Evolutionary conservation across 2,888 invertebrate genomes (phyloP).

Genomic region (Trichacis sp.): DNA sequence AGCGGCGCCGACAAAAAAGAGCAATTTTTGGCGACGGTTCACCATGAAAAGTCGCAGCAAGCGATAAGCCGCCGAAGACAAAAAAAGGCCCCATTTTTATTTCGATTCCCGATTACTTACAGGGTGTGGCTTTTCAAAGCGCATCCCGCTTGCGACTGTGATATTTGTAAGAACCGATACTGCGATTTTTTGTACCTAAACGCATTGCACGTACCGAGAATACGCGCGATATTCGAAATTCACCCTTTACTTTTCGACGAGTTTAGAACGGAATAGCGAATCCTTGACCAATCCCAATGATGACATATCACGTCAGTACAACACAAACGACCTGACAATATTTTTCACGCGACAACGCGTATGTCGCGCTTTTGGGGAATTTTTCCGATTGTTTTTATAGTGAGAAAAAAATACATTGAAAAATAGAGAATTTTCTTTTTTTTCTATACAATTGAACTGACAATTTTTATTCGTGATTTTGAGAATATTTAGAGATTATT

Average conservation of each 20-base stretch:
- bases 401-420: no score
- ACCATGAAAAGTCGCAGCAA: slow-evolving; percentile 79
- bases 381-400: no score
- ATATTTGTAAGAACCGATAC: slow-evolving; percentile 54
- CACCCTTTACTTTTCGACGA: slow-evolving; percentile 1
- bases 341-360: slow-evolving; percentile 1
- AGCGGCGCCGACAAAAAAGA: slow-evolving; percentile 58
- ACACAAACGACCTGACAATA: slow-evolving; percentile 16
- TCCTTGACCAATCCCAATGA: neutral
- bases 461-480: no score
- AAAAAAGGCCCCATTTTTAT: slow-evolving; percentile 7
- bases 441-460: no score
- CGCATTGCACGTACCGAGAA: no score
- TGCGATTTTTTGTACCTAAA: slow-evolving; percentile 40
- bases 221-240: neutral
- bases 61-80: slow-evolving; percentile 71
- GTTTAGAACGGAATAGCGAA: neutral
- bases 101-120: slow-evolving; percentile 20
- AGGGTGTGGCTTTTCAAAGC: slow-evolving; percentile 16
- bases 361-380: no score
- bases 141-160: slow-evolving; percentile 61
- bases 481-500: no score
- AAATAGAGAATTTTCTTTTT: no score
- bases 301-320: slow-evolving; percentile 22
- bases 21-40: slow-evolving; percentile 76